phyloP scores from a whole-genome alignment of 2,888 invertebrate species.

The Drosophila dives region DNA sequence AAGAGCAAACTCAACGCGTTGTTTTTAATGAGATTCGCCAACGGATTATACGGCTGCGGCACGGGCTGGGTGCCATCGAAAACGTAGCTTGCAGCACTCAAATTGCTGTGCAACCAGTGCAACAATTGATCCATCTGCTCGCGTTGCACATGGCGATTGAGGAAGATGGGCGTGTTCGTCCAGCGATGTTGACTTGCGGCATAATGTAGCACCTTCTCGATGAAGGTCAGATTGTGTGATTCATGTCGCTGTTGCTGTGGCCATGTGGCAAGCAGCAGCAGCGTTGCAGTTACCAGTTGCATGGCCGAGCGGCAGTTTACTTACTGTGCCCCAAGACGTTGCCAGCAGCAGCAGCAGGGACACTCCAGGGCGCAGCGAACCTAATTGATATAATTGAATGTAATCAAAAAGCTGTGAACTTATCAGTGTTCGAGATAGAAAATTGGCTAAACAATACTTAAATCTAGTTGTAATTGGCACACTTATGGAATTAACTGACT shows the following conservation, averaged over 20 bases:
- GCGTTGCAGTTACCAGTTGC: slow-evolving; percentile 27
- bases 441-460: slow-evolving; percentile 26
- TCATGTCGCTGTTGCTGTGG: slow-evolving; percentile 3
- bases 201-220: slow-evolving; percentile 37
- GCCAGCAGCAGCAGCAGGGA: not conserved
- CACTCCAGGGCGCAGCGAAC: slow-evolving; percentile 32
- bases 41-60: slow-evolving; percentile 6
- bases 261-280: slow-evolving; percentile 26
- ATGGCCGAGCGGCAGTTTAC: slow-evolving; percentile 12
- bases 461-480: not conserved
- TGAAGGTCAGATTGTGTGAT: slow-evolving; percentile 45
- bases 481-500: slow-evolving; percentile 17
- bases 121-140: slow-evolving; percentile 38
- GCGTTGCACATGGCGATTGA: slow-evolving; percentile 21
- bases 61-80: slow-evolving; percentile 34
- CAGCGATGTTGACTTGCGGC: slow-evolving; percentile 40
- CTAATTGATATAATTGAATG: slow-evolving; percentile 55
- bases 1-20: slow-evolving; percentile 58
- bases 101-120: slow-evolving; percentile 53
- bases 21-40: slow-evolving; percentile 47
- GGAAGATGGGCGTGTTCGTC: slow-evolving; percentile 64
- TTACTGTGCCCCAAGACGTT: slow-evolving; percentile 18
- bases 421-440: slow-evolving; percentile 42
- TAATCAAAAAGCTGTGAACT: slow-evolving; percentile 36
- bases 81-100: slow-evolving; percentile 50